Conservation (phyloP, 2,113 vertebrate species). For the Gymnarchus niloticus region DNA sequence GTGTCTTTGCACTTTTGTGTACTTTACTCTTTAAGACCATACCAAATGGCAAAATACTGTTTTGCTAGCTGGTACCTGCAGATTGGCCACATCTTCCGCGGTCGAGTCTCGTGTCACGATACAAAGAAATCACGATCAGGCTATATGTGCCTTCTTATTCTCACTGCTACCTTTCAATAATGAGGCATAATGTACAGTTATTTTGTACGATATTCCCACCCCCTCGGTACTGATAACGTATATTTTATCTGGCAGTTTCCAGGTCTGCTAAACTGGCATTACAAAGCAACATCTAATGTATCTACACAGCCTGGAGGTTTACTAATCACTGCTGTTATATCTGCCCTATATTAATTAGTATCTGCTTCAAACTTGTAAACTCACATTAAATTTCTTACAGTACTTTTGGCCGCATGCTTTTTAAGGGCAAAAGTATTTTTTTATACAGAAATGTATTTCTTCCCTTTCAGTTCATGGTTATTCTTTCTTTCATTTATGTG, state of each 20-base stretch:
- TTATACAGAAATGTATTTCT: background rate
- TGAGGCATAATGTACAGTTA: background rate
- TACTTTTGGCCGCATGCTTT: background rate
- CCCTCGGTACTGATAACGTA: background rate
- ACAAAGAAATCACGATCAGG: background rate
- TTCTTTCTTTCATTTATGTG: background rate
- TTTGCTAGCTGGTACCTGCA: background rate
- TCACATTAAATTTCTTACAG: background rate
- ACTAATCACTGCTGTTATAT: background rate
- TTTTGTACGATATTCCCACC: background rate
- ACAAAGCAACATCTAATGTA: background rate
- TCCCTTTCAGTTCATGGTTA: conserved; percentile 1
- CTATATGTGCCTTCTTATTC: background rate
- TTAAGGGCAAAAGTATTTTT: background rate
- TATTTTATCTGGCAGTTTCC: background rate
- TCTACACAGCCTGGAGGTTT: background rate
- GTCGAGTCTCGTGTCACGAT: background rate
- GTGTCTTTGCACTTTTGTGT: background rate
- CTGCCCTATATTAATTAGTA: background rate
- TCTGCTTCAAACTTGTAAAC: background rate
- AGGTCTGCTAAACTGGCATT: background rate
- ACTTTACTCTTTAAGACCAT: background rate
- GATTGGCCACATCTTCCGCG: background rate
- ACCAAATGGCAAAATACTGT: background rate
- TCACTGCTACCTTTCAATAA: background rate